Evolutionary conservation across 2,113 vertebrate species (phyloP).

Genomic region (Girardinichthys multiradiatus): DNA sequence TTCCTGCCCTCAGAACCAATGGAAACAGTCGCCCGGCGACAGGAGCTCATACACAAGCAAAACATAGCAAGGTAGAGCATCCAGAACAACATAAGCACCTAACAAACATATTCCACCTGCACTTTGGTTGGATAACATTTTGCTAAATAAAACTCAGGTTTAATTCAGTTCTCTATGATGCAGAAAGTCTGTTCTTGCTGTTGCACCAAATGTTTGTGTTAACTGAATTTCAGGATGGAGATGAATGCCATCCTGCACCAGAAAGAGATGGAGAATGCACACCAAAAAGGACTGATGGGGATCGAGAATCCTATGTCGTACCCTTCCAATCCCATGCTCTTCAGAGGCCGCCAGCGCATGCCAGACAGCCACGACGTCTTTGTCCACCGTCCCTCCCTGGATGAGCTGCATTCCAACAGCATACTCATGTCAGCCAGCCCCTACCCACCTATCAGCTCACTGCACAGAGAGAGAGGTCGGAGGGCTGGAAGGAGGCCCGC

Average conservation of each 20-base stretch:
- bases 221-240: conserved; percentile 83
- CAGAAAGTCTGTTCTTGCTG: neutral
- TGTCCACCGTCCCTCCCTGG: conserved; percentile 82
- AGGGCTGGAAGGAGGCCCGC: conserved; percentile 81
- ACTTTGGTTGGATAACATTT: neutral
- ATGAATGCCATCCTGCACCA: conserved; percentile 95
- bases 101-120: conserved; percentile 22
- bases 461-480: conserved; percentile 87
- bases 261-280: conserved; percentile 90
- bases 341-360: conserved; percentile 83
- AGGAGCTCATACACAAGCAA: conserved; percentile 93
- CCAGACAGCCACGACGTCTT: conserved; percentile 87
- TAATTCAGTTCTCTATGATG: neutral
- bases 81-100: conserved; percentile 10
- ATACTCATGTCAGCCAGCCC: conserved; percentile 85
- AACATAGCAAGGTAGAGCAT: conserved; percentile 89
- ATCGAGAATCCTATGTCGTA: conserved; percentile 86
- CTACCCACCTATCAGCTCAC: conserved; percentile 81
- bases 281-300: conserved; percentile 85
- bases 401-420: conserved; percentile 86
- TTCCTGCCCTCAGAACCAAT: conserved; percentile 89
- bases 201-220: conserved; percentile 11
- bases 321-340: conserved; percentile 81
- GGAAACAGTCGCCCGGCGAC: conserved; percentile 90
- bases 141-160: neutral